Evolutionary conservation across 2,797 vertebrate species (phyloP), one percentile per base, ranked within the genome.

Genomic region (Tokudaia tokunoshimensis): DNA sequence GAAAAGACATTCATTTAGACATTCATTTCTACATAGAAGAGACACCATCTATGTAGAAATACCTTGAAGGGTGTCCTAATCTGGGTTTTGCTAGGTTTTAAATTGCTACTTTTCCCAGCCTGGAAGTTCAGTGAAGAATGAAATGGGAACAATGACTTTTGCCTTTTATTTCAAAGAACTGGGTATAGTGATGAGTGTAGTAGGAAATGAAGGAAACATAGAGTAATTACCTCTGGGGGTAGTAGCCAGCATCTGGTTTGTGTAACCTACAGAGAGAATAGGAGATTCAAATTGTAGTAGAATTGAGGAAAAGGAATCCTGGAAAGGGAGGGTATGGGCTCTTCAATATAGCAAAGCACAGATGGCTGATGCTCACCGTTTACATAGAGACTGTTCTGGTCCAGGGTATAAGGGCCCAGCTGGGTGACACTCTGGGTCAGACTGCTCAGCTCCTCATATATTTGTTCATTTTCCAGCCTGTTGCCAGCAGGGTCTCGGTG

Each of bases 321-420:
- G 22, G 17, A 34, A 34, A 41, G 31, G 65, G 37, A 74, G 2
- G 29, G 12, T 4, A 0, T 65, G 72, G 34, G 7, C 10, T 59
- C 22, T 3, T 0, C 29, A 31, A 37, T 20, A 31, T 5, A 41
- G 57, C 67, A 15, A 29, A 31, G 20, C 47, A 31, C 34, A 11
- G 3, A 31, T 14, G 31, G 5, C 29, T 11, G 7, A 13, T 78
- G 20, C 97, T 98, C 94, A 99, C 98, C 98, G 0, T 98, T 26
- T 10, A 99, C 3, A 0, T 79, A 97, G 13, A 97, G 98, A 95
- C 98, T 98, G 89, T 75, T 84, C 20, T 89, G 94, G 84, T 98
- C 97, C 93, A 99, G 82, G 84, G 89, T 97, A 93, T 98, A 99
- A 94, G 95, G 97, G 41, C 98, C 98, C n/a, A 99, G 90, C 10